Evolutionary conservation across 2,888 invertebrate species (phyloP), one percentile per base, ranked within the genome.

Genomic region (Euplagia quadripunctaria): DNA sequence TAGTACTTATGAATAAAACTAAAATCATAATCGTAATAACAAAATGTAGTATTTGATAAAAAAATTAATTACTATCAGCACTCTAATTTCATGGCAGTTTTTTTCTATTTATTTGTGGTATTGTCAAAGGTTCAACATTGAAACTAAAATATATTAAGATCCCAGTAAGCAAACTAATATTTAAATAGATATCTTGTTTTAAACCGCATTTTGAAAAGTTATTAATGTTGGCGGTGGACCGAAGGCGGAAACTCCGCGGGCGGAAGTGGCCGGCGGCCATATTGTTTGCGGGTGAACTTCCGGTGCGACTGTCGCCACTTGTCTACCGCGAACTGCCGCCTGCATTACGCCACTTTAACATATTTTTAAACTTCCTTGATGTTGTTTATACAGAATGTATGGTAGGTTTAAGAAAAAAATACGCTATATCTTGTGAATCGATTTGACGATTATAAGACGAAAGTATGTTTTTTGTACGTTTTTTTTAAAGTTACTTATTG

Each of bases 241-340:
- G 83, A 82, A 79, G 84, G 84, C 88, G 89, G 88, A 88, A 88
- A 87, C 88, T 87, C 83, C 82, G 84, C 85, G 87, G 85, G 81
- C 89, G 93, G 92, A 92, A 88, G 90, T 89, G 89, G 90, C 91
- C 88, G 89, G 89, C 91, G 89, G 92, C 92, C 92, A 92, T 92
- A 92, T 92, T 92, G 93, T 91, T 90, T 90, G 91, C 89, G 87
- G 87, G 86, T 85, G 84, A 89, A 91, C 90, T 90, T 93, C 92
- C 92, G 91, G 85, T 87, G 87, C 86, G 85, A 79, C 82, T 80
- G 82, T 80, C 83, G 84, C 87, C 84, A 86, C 88, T 89, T 86
- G 88, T 88, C 88, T 85, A 77, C 84, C 76, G 80, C 83, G 79
- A 86, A 82, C 87, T 86, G 86, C 74, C 66, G 73, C 51, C 84